Conservation (phyloP, 1,140 invertebrate genomes). For the Tetramorium simillimum region DNA sequence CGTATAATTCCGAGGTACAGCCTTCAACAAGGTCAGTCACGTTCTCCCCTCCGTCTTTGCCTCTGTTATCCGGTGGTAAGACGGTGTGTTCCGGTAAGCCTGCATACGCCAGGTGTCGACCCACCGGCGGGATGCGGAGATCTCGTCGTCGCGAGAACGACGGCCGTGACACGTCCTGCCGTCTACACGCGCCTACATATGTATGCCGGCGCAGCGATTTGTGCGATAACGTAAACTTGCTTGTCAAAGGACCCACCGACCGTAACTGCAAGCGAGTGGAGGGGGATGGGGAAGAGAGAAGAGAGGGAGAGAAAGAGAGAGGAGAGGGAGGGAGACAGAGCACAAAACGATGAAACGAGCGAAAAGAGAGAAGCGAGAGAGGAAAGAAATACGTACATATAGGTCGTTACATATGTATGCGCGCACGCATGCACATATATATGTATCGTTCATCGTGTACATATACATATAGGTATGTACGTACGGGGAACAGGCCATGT, state of each 20-base stretch:
- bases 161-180: constrained; percentile 47
- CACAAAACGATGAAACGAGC: background rate
- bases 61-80: constrained; percentile 24
- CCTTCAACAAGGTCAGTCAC: constrained; percentile 19
- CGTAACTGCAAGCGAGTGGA: background rate
- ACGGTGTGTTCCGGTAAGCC: constrained; percentile 29
- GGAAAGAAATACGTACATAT: constrained; percentile 50
- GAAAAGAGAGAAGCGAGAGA: constrained; percentile 5
- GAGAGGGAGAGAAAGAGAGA: background rate
- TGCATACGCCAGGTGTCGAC: constrained; percentile 50
- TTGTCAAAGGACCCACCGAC: constrained; percentile 58
- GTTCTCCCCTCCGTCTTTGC: background rate
- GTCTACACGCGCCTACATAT: constrained; percentile 48
- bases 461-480: background rate
- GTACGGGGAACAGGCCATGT: constrained; percentile 73
- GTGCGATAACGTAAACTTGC: constrained; percentile 57
- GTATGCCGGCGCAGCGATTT: constrained; percentile 49
- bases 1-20: background rate
- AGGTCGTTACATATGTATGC: constrained; percentile 41
- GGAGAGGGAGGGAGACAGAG: background rate
- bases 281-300: too few species aligned
- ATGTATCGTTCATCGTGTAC: background rate
- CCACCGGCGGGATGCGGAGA: constrained; percentile 26
- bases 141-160: constrained; percentile 52
- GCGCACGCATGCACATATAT: constrained; percentile 9